Evolutionary conservation across 2,797 vertebrate genomes (phyloP).

Genomic region (Helicolenus hilgendorfi): DNA sequence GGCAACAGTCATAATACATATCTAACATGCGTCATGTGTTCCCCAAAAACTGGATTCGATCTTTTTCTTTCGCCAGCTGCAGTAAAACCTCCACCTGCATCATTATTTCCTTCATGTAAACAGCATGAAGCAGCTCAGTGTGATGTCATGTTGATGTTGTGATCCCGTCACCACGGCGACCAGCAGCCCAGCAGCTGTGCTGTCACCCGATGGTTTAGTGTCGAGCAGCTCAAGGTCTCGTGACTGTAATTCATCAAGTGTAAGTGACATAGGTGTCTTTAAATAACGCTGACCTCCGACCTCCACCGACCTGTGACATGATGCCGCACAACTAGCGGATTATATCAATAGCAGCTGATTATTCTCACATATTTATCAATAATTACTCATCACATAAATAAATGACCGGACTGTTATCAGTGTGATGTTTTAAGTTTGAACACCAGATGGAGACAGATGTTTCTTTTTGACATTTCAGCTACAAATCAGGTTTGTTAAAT

Average conservation of each 20-base stretch:
- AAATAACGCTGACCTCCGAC: constrained; percentile 73
- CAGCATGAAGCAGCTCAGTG: not conserved
- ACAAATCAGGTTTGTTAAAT: not conserved
- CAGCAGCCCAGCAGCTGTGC: constrained; percentile 48
- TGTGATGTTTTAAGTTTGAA: not conserved
- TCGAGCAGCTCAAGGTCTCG: constrained; percentile 9
- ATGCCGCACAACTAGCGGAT: not conserved
- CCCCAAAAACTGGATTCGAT: no score
- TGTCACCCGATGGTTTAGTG: constrained; percentile 28
- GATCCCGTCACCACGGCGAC: constrained; percentile 50
- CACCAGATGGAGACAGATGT: not conserved
- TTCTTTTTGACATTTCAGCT: not conserved
- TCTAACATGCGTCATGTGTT: no score
- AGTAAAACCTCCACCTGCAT: no score
- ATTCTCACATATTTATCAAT: not conserved
- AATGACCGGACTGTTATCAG: not conserved
- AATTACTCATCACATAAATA: not conserved
- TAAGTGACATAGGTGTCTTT: constrained; percentile 62
- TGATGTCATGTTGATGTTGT: constrained; percentile 37
- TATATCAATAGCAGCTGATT: not conserved
- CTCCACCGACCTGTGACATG: constrained; percentile 16
- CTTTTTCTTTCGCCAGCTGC: no score
- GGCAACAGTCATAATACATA: not conserved
- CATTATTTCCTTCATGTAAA: not conserved
- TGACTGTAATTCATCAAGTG: constrained; percentile 54